Evolutionary conservation across 2,797 vertebrate genomes (phyloP), one percentile per base, ranked within the genome.

Genomic region (Brachyalestes nurse): DNA sequence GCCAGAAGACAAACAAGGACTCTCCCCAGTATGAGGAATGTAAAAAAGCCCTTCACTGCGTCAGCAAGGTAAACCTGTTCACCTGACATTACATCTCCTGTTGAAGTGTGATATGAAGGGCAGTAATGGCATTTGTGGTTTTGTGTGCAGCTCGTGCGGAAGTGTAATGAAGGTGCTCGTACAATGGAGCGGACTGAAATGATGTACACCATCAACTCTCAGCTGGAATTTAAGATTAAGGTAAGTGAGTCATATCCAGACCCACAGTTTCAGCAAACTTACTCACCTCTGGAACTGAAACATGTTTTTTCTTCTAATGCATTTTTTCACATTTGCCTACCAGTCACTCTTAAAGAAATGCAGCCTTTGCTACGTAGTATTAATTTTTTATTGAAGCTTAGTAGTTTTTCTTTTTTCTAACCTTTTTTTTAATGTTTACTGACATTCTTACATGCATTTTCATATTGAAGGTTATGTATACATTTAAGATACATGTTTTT

Each of bases 161-260:
- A 97, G 47, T 99, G 98, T 83, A 99, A 99, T 0, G 98, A 99
- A 91, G 98, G 97, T 0, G 97, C 98, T 77, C 95, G 97, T 60
- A 98, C 92, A 12, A 99, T 99, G 98, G 98, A 99, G 82, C 93
- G 97, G 87, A 99, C 96, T 0, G 98, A 99, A 87, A 97, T 99
- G 98, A 97, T 99, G 97, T 99, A 97, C 85, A 99, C 96, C 0
- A 98, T 99, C 28, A 99, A 98, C 91, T 98, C 97, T 62, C 97
- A 99, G 85, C 91, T 99, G 92, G 97, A 98, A 77, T 99, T 99
- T 88, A 99, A 97, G 90, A 99, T 99, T 86, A 99, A 99, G 97
- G 98, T 99, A 94, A 7, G 81, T 60, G 62, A 65, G 14, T 34
- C 23, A 61, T 7, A 13, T 5, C 25, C 12, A 19, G 5, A 65